Evolutionary conservation across 2,113 vertebrate genomes (phyloP).

Genomic region (Potamarius usumacintae): DNA sequence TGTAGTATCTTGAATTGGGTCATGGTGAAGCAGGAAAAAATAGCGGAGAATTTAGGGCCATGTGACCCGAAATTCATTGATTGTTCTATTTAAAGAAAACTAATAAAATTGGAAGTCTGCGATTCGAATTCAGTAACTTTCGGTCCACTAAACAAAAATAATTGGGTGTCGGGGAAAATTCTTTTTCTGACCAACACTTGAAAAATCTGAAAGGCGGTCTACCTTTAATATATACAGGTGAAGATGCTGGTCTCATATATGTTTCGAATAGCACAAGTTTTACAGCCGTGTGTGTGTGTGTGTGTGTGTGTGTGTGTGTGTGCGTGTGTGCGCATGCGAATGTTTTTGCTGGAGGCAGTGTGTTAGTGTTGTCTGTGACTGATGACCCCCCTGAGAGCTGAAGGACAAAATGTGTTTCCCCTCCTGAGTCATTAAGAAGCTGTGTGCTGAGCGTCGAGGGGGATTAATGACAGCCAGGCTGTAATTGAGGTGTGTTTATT

Average conservation of each 20-base stretch:
- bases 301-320: not conserved
- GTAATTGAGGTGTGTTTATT: slow-evolving; percentile 10
- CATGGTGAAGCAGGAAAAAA: too few relatives aligned
- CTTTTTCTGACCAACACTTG: too few relatives aligned
- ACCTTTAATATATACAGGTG: too few relatives aligned
- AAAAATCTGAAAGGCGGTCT: too few relatives aligned
- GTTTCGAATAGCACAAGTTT: not conserved
- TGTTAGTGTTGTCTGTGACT: slow-evolving; percentile 21
- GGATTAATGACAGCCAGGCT: slow-evolving; percentile 38
- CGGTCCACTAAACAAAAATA: too few relatives aligned
- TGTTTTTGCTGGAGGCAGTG: slow-evolving; percentile 14
- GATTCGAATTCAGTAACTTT: too few relatives aligned
- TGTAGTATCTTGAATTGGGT: too few relatives aligned
- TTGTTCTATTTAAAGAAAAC: too few relatives aligned
- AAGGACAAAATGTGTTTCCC: slow-evolving; percentile 43
- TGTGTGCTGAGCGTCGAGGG: slow-evolving; percentile 31
- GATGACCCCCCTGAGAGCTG: slow-evolving; percentile 40
- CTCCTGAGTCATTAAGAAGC: slow-evolving; percentile 23
- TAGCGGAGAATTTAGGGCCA: too few relatives aligned
- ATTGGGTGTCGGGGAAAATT: too few relatives aligned
- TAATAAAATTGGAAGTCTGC: too few relatives aligned
- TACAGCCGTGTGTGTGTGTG: not conserved
- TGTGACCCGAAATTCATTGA: too few relatives aligned
- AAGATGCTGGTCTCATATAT: not conserved
- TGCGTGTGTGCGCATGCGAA: not conserved